phyloP scores from a whole-genome alignment of 2,888 invertebrate species.

The Alviniconcha strummeri region DNA sequence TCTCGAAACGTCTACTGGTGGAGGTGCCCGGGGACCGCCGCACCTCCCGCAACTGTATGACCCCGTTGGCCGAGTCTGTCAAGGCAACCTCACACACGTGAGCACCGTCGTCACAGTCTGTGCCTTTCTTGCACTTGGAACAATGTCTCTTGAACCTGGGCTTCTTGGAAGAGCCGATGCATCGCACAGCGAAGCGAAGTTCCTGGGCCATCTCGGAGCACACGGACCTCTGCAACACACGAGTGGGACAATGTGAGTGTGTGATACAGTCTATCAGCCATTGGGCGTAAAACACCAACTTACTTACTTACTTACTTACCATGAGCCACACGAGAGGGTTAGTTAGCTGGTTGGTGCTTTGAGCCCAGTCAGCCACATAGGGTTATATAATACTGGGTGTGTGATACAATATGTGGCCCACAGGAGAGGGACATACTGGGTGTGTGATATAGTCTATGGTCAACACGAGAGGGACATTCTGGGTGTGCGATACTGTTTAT shows the following conservation, averaged over 20 bases:
- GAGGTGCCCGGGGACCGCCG: slow-evolving; percentile 22
- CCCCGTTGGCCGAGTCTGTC: slow-evolving; percentile 59
- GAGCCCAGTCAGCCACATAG: no score
- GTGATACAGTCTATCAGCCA: background rate
- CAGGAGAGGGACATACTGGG: no score
- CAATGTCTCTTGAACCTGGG: slow-evolving; percentile 74
- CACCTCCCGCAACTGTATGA: slow-evolving; percentile 57
- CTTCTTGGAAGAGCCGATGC: slow-evolving; percentile 87
- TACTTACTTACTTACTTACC: no score
- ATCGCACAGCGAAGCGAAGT: slow-evolving; percentile 90
- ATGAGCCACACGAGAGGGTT: no score
- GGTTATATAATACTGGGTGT: no score
- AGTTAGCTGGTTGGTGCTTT: no score
- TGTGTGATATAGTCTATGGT: no score
- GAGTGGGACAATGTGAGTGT: background rate
- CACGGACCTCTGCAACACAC: slow-evolving; percentile 82
- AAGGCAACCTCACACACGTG: slow-evolving; percentile 36
- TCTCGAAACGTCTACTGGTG: slow-evolving; percentile 33
- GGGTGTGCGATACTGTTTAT: no score
- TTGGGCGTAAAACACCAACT: no score
- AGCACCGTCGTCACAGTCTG: slow-evolving; percentile 26
- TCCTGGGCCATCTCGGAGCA: slow-evolving; percentile 97
- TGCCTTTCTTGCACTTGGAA: slow-evolving; percentile 53
- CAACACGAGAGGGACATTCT: no score
- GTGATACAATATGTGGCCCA: no score